Percentiles rank a stretch among this genome's conserved stretches.
These are phyloP conservation scores for Acrocephalus scirpaceus DNA, from an alignment of 2,797 vertebrate genomes.

Conservation along the genomic window DNA sequence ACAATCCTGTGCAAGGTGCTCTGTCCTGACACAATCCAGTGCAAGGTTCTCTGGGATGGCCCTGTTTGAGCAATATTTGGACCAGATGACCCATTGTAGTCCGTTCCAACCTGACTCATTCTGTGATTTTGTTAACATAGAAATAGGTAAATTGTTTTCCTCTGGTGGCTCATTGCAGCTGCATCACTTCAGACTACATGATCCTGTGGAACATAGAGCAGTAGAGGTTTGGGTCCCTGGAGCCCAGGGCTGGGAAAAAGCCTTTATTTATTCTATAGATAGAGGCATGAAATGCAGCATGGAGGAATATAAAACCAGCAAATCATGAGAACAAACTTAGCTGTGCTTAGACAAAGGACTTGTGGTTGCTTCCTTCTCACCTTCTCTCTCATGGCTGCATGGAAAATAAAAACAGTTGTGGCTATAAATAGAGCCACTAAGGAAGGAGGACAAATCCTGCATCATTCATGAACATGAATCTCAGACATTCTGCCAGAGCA, in stretches of 20 bases:
- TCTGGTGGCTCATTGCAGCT: neutral
- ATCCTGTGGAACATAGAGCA: neutral
- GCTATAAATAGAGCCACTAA: conserved; percentile 49
- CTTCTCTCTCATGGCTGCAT: neutral
- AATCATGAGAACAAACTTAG: neutral
- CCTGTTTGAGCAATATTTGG: neutral
- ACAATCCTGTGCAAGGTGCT: neutral
- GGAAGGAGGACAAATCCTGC: conserved; percentile 50
- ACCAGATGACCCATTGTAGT: neutral
- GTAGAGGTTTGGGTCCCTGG: neutral
- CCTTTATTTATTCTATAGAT: neutral
- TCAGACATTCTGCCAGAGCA: conserved; percentile 56
- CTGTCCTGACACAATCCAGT: neutral
- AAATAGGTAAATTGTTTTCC: neutral
- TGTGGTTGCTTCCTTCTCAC: neutral
- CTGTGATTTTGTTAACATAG: neutral
- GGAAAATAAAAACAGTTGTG: conserved; percentile 22
- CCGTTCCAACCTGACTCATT: neutral
- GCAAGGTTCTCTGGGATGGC: neutral
- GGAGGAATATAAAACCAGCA: neutral
- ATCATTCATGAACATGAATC: conserved; percentile 62
- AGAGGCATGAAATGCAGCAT: neutral
- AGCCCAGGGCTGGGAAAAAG: neutral
- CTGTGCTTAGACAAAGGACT: neutral
- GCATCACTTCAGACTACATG: neutral